These are phyloP conservation scores for Pithys albifrons DNA, from an alignment of 2,113 vertebrate genomes.

Conservation along the genomic window DNA sequence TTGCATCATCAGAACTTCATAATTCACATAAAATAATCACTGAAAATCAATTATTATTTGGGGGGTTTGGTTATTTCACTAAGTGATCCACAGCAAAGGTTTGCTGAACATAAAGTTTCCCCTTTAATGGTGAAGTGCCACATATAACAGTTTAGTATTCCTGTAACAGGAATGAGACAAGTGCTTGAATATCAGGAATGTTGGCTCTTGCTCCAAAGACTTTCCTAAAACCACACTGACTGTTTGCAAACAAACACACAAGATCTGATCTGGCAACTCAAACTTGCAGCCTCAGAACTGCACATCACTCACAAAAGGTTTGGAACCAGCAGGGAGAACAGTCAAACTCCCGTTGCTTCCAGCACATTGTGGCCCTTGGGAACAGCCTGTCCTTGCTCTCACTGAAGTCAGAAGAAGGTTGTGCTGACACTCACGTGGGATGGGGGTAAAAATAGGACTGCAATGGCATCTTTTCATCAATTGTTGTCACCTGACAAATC, in stretches of 20 bases:
- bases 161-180: rapidly evolving
- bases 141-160: not conserved
- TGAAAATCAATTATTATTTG: not conserved
- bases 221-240: not conserved
- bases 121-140: not conserved
- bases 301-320: not conserved
- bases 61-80: not conserved
- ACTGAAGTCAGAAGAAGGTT: not conserved
- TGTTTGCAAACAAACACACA: not conserved
- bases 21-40: not conserved
- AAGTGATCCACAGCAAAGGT: not conserved
- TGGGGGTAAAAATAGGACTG: not conserved
- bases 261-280: not conserved
- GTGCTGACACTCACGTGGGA: not conserved
- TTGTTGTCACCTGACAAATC: not conserved
- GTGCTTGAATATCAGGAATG: not conserved
- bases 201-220: not conserved
- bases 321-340: not conserved
- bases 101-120: not conserved
- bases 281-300: not conserved
- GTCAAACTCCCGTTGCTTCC: not conserved
- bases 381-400: not conserved
- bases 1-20: not conserved
- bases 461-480: not conserved
- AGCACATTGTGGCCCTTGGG: not conserved